Percentiles rank a stretch among this genome's conserved stretches.
These are phyloP conservation scores for Notamacropus eugenii DNA, from an alignment of 2,797 vertebrate species.

Conservation along the genomic window DNA sequence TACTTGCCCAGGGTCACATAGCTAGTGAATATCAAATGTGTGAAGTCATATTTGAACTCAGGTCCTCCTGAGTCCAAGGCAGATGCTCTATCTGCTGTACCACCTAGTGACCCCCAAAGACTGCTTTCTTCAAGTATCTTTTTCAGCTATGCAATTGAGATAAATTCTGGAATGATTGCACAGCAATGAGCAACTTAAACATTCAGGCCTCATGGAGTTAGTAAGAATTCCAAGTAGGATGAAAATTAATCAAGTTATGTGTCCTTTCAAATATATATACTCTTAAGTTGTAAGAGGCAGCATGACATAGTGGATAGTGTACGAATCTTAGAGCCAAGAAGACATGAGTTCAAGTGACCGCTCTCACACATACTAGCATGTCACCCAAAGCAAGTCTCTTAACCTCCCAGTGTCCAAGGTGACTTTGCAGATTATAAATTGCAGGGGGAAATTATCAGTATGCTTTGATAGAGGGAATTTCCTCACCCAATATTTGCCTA, in stretches of 20 bases:
- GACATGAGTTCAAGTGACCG: not conserved
- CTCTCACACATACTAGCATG: not conserved
- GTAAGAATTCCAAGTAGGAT: not conserved
- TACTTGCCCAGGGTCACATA: no score
- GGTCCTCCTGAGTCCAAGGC: no score
- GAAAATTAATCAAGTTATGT: not conserved
- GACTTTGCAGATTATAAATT: not conserved
- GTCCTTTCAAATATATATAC: not conserved
- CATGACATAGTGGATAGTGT: not conserved
- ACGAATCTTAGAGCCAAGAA: not conserved
- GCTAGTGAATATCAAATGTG: no score
- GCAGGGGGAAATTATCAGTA: not conserved
- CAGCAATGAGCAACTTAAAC: conserved; percentile 17
- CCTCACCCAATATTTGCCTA: not conserved
- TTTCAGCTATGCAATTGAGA: conserved; percentile 36
- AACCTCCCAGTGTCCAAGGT: not conserved
- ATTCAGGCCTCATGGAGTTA: not conserved
- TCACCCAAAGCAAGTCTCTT: not conserved
- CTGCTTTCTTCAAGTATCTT: conserved; percentile 29
- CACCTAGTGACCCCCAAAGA: not conserved
- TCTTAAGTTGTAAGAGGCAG: not conserved
- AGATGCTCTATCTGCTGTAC: no score
- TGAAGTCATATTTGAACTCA: no score
- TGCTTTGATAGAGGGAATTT: not conserved
- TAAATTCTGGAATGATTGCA: conserved; percentile 10